Evolutionary conservation across 35 echinoderm and acorn worm species (phyloP), one percentile per base, ranked within the genome.

Genomic region (Apostichopus californicus): DNA sequence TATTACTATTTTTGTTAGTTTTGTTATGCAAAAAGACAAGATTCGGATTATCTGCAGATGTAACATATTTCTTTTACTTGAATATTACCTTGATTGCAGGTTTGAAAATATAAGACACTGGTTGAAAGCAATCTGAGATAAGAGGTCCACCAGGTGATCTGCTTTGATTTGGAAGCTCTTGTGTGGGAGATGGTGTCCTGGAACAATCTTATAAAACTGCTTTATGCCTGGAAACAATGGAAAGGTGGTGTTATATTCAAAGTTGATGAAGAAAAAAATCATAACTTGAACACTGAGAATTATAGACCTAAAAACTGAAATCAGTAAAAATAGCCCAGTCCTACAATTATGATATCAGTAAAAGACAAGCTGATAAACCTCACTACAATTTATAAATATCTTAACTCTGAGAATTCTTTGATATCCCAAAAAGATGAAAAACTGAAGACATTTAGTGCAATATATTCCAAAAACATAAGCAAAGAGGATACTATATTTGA

Each of bases 41-140:
- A 3, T 46, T 46, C 0, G 34, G 34, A 46, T 46, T 46, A 46
- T 46, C 34, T 46, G 34, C 34, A 46, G 34, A 46, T 46, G 34
- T 46, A 46, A 46, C 34, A 46, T 46, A 46, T 46, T 46, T 46
- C 34, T 46, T 46, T 3, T 46, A 46, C 34, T 46, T 46, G 46
- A 83, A 83, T 10, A 55, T 18, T 85, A 96, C 97, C 97, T 98
- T 90, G 91, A 95, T 61, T 96, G 95, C 0, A 96, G 79, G 81
- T 99, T 99, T 58, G 97, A 99, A 77, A 96, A 99, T 24, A 99
- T 87, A 13, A 99, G 92, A 72, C 97, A 99, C 91, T 99, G 97
- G 81, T 92, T 96, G 85, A 99, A 99, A 20, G 97, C 92, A 17
- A 99, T 93, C 65, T 95, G 95, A 78, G 93, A 81, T 57, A 99